These are phyloP conservation scores for Lepidochrysops patricia DNA, from an alignment of 2,888 invertebrate genomes.

Conservation along the genomic window DNA sequence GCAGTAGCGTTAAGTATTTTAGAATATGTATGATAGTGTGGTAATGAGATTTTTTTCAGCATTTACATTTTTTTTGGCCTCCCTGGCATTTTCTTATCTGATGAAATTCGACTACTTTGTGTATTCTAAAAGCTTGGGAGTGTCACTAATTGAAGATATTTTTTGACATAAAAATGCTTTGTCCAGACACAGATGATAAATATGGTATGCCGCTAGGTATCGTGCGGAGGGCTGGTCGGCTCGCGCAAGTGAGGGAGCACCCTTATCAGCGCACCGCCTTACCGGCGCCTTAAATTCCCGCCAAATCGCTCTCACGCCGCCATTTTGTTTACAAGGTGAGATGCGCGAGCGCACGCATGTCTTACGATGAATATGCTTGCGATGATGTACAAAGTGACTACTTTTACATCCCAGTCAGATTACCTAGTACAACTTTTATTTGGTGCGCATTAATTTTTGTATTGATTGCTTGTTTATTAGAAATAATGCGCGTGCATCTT, in stretches of 20 bases:
- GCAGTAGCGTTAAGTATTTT: conserved; percentile 45
- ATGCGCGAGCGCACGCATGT: conserved; percentile 58
- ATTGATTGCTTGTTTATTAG: not conserved
- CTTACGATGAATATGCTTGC: conserved; percentile 49
- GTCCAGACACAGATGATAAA: conserved; percentile 53
- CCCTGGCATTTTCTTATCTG: conserved; percentile 19
- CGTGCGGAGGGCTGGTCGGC: conserved; percentile 89
- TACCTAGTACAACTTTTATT: not conserved
- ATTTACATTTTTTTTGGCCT: conserved; percentile 45
- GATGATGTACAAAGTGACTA: not conserved
- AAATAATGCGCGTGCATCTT: not conserved
- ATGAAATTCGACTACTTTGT: not conserved
- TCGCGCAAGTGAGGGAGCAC: conserved; percentile 95
- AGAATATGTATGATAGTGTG: conserved; percentile 12
- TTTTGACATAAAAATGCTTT: conserved; percentile 20
- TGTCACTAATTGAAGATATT: conserved; percentile 27
- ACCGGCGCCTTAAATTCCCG: conserved; percentile 81
- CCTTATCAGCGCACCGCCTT: conserved; percentile 93
- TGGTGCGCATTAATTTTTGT: not conserved
- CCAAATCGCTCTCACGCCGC: conserved; percentile 68
- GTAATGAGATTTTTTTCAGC: conserved; percentile 56
- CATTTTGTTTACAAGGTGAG: conserved; percentile 74
- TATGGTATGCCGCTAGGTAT: conserved; percentile 80
- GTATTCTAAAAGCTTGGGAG: conserved; percentile 20
- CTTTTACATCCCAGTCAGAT: not conserved